Conservation (phyloP, 1,140 invertebrate genomes). For the Zophobas morio region DNA sequence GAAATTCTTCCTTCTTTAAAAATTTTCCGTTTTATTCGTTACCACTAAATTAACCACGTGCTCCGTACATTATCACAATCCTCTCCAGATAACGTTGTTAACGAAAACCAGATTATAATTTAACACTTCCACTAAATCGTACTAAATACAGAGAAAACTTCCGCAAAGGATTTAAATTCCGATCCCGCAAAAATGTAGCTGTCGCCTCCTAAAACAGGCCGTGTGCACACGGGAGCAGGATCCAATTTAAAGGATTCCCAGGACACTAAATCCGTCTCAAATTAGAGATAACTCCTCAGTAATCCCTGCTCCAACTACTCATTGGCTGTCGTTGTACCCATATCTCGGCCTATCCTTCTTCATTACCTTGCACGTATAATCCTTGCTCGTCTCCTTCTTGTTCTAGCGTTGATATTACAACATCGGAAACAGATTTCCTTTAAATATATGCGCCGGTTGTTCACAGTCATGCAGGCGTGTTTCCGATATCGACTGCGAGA, state of each 20-base stretch:
- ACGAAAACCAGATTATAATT: slow-evolving; percentile 6
- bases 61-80: not conserved
- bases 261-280: slow-evolving; percentile 71
- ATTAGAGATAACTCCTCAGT: slow-evolving; percentile 72
- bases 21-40: no score
- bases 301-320: slow-evolving; percentile 68
- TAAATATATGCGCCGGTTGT: slow-evolving; percentile 39
- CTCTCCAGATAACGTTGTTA: not conserved
- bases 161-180: slow-evolving; percentile 26
- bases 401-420: slow-evolving; percentile 50
- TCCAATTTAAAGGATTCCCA: slow-evolving; percentile 74
- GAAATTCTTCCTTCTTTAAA: no score
- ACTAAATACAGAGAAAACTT: slow-evolving; percentile 48
- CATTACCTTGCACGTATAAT: slow-evolving; percentile 50
- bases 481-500: not conserved
- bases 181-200: slow-evolving; percentile 58
- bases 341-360: slow-evolving; percentile 52
- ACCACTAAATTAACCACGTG: no score
- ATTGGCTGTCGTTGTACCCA: slow-evolving; percentile 60
- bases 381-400: slow-evolving; percentile 40
- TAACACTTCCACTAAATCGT: slow-evolving; percentile 17
- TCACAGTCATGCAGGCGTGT: slow-evolving; percentile 2
- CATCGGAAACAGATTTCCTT: slow-evolving; percentile 37
- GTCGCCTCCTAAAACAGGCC: slow-evolving; percentile 49
- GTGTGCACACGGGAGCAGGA: slow-evolving; percentile 54